Base-by-base conservation (phyloP, 2,113 vertebrate species). In the Accipiter virgatus region DNA sequence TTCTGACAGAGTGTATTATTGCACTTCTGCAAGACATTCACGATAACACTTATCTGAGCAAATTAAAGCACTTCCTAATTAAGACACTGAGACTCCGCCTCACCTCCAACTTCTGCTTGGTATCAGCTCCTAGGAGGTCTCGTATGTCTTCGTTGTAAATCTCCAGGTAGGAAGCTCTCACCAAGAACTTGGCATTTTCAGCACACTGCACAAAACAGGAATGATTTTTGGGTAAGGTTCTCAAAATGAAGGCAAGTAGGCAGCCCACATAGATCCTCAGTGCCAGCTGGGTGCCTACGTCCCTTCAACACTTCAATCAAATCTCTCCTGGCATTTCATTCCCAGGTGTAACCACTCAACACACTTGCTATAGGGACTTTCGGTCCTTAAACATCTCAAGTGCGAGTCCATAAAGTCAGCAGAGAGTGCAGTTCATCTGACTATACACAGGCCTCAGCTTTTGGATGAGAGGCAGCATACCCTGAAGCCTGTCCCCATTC, bases 61-160 rank as follows among this genome's bases (percentile, higher is more conserved):
- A 93, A 88, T 80, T 80, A 86, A 92, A 93, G 53, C 53, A 40
- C 13, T 36, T 63, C 36, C 42, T 68, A 62, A 84, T 79, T 55
- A 81, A 93, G 67, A 56, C 22, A 18, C 18, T 38, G 38, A 38
- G 38, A 52, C 34, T 31, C 56, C 0, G 0, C 59, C 98, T 93
- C 96, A 99, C 99, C 99, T 99, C 99, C 90, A 99, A 92, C 96
- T 98, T 99, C 91, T 99, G 99, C 91, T 99, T 99, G 93, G 98
- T 98, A 93, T 99, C 98, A 16, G 95, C 94, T 81, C 99, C 99
- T 52, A 99, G 96, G 81, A 99, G 98, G 96, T 99, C 99, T 83
- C 97, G 81, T 75, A 99, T 88, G 43, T 99, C 99, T 93, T 99
- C 99, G 3, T 98, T 99, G 98, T 99, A 99, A 93, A 99, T 99